Base-by-base conservation (phyloP, 2,113 vertebrate species). In the Corythoichthys haematopterus region DNA sequence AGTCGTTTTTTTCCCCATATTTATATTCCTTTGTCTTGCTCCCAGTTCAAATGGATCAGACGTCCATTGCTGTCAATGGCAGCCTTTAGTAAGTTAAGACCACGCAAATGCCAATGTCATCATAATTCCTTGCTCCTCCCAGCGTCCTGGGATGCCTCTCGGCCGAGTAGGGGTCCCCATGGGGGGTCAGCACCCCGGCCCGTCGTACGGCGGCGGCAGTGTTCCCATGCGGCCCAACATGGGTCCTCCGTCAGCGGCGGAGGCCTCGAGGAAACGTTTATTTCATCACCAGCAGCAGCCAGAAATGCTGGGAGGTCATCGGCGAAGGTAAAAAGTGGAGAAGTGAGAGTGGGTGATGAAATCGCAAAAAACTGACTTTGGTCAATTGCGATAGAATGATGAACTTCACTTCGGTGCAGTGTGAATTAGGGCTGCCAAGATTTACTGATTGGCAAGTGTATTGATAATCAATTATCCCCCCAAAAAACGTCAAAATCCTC, bases 251-350 rank as follows among this genome's bases (percentile, higher is more conserved):
- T 5, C 55, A 0, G 84, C 93, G 84, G 93, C 97, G 94, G 97
- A 98, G 20, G 87, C 94, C 15, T 94, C 94, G 15, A 91, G 96
- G 77, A 99, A 98, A 78, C 92, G 97, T 13, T 92, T 97, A 76
- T 93, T 98, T n/a, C 95, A 95, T 80, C 90, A 84, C 46, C 88
- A 87, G 45, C 86, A 93, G 47, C 94, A 95, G 74, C 93, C 92
- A 0, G 92, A 92, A 52, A 80, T 71, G 0, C 81, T 94, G 85
- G 87, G 92, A 62, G 80, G 90, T 80, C 93, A 91, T 3, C 89
- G 95, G 77, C 92, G 95, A 79, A 96, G 96, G 97, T 98, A 90
- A 94, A 92, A 75, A 43, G 15, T n/a, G 20, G 45, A 65, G 52
- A 68, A 33, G 47, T 50, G 66, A 56, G 40, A 60, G 70, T 38